These are phyloP conservation scores for Julus scanicus DNA, from an alignment of 2,888 invertebrate genomes.

Conservation along the genomic window DNA sequence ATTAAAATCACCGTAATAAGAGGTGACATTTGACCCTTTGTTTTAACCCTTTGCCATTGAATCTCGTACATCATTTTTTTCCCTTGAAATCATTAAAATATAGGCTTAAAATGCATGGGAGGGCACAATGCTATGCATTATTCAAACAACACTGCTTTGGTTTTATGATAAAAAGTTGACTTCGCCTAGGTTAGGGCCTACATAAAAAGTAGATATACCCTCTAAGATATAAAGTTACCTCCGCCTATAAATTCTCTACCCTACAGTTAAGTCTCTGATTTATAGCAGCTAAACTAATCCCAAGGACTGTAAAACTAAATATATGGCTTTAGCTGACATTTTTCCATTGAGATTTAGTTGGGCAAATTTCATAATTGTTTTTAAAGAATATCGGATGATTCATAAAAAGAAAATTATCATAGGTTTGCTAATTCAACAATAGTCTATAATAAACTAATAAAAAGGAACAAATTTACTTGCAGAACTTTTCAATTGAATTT, in stretches of 20 bases:
- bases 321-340: not conserved
- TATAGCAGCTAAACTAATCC: conserved; percentile 26
- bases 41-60: no score
- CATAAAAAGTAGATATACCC: not conserved
- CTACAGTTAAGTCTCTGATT: not conserved
- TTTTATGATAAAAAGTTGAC: conserved; percentile 23
- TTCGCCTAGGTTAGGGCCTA: conserved; percentile 43
- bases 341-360: not conserved
- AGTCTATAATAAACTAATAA: no score
- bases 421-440: no score
- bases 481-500: no score
- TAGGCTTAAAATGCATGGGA: not conserved
- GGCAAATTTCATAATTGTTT: not conserved
- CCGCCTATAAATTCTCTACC: not conserved
- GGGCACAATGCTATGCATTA: conserved; percentile 30
- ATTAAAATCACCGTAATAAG: no score
- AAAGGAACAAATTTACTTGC: no score
- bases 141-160: not conserved
- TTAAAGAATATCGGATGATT: not conserved
- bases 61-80: not conserved
- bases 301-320: not conserved
- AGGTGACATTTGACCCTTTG: no score
- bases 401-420: no score
- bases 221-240: not conserved
- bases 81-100: not conserved